phyloP scores from a whole-genome alignment of 2,113 vertebrate genomes.

The Phyllostomus discolor region DNA sequence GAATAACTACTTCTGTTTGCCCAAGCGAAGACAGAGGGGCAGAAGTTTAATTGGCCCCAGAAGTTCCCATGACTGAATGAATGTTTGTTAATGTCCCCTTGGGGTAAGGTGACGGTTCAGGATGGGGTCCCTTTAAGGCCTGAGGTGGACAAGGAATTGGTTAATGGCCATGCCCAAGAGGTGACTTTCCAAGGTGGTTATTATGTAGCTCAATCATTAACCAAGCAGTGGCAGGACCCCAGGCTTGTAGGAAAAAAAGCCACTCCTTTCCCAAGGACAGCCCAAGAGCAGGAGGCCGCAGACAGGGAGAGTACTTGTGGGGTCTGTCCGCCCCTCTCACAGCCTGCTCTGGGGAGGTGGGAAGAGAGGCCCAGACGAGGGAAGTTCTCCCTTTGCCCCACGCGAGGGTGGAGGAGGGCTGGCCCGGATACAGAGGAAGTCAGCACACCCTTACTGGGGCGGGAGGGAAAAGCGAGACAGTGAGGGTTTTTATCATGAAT shows the following conservation, averaged over 20 bases:
- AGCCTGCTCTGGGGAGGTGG: background rate
- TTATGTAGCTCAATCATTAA: constrained; percentile 72
- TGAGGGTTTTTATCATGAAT: constrained; percentile 65
- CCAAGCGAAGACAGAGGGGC: background rate
- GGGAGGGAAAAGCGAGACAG: constrained; percentile 57
- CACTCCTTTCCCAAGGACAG: constrained; percentile 59
- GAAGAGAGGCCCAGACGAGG: background rate
- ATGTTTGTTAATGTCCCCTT: background rate
- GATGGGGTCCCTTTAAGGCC: constrained; percentile 54
- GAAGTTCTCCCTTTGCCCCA: background rate
- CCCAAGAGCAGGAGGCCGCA: constrained; percentile 46
- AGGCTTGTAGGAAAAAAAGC: constrained; percentile 54
- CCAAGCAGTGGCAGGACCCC: constrained; percentile 60
- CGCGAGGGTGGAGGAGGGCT: constrained; percentile 24
- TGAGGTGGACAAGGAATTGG: constrained; percentile 32
- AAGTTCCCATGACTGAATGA: constrained; percentile 2
- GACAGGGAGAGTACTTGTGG: background rate
- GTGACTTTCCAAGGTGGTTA: constrained; percentile 71
- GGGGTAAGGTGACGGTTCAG: background rate
- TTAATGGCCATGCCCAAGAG: constrained; percentile 59
- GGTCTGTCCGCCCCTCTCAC: background rate
- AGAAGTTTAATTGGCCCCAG: background rate
- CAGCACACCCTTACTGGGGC: constrained; percentile 54
- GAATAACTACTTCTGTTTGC: constrained; percentile 10
- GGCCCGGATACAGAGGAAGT: constrained; percentile 63